A percentile compares a stretch with the other conserved stretches of the same genome.
Conservation (phyloP, 2,113 vertebrate species). For the Ochotona curzoniae region DNA sequence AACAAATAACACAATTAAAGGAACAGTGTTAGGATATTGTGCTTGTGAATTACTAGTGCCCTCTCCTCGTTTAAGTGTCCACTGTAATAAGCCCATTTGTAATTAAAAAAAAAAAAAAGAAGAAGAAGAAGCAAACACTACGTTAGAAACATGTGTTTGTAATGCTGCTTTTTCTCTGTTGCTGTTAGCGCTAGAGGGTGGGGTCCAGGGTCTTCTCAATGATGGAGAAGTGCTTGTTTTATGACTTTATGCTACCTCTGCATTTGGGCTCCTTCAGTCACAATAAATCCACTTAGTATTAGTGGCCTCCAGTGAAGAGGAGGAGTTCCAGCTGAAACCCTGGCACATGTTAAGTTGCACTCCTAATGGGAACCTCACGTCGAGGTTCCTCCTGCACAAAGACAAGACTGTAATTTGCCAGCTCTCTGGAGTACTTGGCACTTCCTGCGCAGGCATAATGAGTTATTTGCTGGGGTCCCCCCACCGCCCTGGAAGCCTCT, state of each 20-base stretch:
- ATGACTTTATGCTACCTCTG: not conserved
- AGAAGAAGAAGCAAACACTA: not conserved
- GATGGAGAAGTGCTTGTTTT: constrained; percentile 33
- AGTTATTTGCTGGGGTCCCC: constrained; percentile 37
- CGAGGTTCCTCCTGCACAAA: constrained; percentile 44
- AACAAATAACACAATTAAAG: constrained; percentile 84
- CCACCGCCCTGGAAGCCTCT: constrained; percentile 20
- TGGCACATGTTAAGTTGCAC: not conserved
- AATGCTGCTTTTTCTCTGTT: constrained; percentile 8
- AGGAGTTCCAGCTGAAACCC: constrained; percentile 51
- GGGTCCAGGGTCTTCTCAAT: not conserved
- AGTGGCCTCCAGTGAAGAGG: not conserved
- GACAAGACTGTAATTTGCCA: not conserved
- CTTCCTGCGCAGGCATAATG: not conserved
- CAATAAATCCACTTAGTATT: constrained; percentile 39
- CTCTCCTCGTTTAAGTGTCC: constrained; percentile 28
- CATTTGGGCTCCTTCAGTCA: constrained; percentile 50
- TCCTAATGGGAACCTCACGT: constrained; percentile 43
- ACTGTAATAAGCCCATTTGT: constrained; percentile 38
- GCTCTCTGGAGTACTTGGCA: constrained; percentile 23
- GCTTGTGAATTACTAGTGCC: constrained; percentile 58
- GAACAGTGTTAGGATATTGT: constrained; percentile 50
- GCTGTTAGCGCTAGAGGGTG: not conserved
- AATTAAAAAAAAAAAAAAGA: constrained; percentile 17
- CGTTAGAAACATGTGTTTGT: constrained; percentile 37